A percentile compares a stretch with the other conserved stretches of the same genome.
Conservation (phyloP, 2,797 vertebrate genomes). For the Clangula hyemalis region DNA sequence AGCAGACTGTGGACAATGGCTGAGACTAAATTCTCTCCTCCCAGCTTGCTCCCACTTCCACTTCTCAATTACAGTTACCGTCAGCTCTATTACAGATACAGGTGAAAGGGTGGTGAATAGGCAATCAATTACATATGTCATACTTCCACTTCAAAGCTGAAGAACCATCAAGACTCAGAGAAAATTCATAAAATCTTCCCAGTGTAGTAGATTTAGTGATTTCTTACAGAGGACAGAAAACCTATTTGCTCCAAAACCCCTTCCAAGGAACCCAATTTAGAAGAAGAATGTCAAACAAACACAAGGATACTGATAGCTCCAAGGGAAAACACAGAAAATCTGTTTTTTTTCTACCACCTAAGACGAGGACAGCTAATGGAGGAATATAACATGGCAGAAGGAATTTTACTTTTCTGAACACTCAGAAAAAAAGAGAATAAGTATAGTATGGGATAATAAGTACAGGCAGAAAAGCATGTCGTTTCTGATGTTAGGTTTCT, state of each 20-base stretch:
- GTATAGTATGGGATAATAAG: not conserved
- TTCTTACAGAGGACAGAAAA: slow-evolving; percentile 48
- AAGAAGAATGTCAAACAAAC: not conserved
- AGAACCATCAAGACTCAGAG: not conserved
- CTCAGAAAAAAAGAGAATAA: not conserved
- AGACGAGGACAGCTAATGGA: not conserved
- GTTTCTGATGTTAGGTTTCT: not conserved
- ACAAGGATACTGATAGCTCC: not conserved
- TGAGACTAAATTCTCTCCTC: not conserved
- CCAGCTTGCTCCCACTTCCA: not conserved
- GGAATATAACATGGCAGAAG: not conserved
- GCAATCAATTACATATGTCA: not conserved
- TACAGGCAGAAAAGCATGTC: not conserved
- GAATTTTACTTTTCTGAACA: not conserved
- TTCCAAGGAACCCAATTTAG: slow-evolving; percentile 25
- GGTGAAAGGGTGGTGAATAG: not conserved
- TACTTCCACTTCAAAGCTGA: not conserved
- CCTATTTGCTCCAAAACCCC: slow-evolving; percentile 18
- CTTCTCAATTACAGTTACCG: not conserved
- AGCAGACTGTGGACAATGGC: not conserved
- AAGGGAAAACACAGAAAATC: not conserved
- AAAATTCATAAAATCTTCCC: slow-evolving; percentile 22
- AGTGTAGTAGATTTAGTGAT: not conserved
- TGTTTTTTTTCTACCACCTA: not conserved
- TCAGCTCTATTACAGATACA: not conserved